Base-by-base conservation (phyloP, 2,113 vertebrate genomes). In the Chrysochloris asiatica region DNA sequence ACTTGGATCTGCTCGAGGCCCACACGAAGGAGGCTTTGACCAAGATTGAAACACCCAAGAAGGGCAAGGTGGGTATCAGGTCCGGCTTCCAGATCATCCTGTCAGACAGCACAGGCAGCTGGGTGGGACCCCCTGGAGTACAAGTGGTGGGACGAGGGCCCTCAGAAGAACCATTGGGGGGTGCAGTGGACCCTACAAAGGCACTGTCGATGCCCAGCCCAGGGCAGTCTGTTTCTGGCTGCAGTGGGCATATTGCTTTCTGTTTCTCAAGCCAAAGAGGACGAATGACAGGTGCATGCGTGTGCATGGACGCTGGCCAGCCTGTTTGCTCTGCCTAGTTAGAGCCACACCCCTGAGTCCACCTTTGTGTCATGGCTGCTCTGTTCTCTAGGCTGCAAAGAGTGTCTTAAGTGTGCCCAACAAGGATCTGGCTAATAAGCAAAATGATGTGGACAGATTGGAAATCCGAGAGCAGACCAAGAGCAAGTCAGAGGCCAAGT, bases 401-500 rank as follows among this genome's bases (percentile, higher is more conserved):
- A 99, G 98, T 21, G 97, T 98, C 95, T 96, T 99, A 96, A 99
- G 97, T 81, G 96, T 97, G 94, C 98, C 99, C 76, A 98, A 97
- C 93, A 99, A 99, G 96, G 99, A 99, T 93, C 93, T 95, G 21
- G 67, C 94, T 3, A 97, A 97, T 59, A 98, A 99, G 59, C 99
- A 99, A 97, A 99, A 99, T 30, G 98, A 98, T 1, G 94, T 98
- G 93, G 98, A 99, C 86, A 99, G 99, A 95, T 98, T 99, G 96
- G 99, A 99, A 97, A 98, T 98, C 76, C 98, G 99, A 95, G 99
- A 99, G 90, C 99, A 99, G 96, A 99, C 98, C 81, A 99, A 99
- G 98, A 99, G 98, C 97, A 99, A 99, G 98, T 99, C 99, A 0
- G 99, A 99, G 98, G 98, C 99, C 54, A 99, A 99, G 92, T 99